phyloP scores from a whole-genome alignment of 2,797 vertebrate genomes.

The Thripadectes ignobilis region DNA sequence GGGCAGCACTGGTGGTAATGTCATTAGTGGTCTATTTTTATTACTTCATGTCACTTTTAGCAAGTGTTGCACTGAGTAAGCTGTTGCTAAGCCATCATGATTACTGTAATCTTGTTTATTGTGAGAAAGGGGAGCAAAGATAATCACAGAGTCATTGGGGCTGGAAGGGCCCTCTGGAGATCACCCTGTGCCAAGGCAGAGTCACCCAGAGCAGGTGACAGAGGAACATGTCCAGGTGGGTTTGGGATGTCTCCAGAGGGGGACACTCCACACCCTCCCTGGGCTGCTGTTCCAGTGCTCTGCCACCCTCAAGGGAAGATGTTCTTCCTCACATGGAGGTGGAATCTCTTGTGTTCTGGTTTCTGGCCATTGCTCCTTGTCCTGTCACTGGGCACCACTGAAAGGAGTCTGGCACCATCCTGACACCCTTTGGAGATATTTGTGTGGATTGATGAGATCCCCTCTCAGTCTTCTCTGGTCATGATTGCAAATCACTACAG shows the following conservation, averaged over 20 bases:
- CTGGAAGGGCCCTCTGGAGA: background rate
- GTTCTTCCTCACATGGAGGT: background rate
- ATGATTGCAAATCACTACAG: rapidly evolving
- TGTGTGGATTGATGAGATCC: background rate
- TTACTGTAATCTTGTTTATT: background rate
- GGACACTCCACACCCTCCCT: background rate
- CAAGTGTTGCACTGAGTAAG: background rate
- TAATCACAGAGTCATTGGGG: background rate
- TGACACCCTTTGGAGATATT: background rate
- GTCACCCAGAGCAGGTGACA: background rate
- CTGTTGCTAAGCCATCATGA: background rate
- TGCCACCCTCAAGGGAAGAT: background rate
- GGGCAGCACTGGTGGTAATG: background rate
- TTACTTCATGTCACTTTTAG: background rate
- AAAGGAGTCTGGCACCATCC: background rate
- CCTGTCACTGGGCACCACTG: background rate
- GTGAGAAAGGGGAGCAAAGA: background rate
- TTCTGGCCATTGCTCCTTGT: background rate
- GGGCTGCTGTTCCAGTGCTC: background rate
- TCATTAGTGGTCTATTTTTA: background rate
- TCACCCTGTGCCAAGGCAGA: background rate
- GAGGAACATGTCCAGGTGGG: background rate
- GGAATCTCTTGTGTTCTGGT: background rate
- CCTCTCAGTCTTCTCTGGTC: background rate
- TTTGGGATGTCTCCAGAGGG: background rate